Percentiles rank a stretch among this genome's conserved stretches.
Evolutionary conservation across 2,113 vertebrate genomes (phyloP).

Genomic region (Elephantulus edwardii): DNA sequence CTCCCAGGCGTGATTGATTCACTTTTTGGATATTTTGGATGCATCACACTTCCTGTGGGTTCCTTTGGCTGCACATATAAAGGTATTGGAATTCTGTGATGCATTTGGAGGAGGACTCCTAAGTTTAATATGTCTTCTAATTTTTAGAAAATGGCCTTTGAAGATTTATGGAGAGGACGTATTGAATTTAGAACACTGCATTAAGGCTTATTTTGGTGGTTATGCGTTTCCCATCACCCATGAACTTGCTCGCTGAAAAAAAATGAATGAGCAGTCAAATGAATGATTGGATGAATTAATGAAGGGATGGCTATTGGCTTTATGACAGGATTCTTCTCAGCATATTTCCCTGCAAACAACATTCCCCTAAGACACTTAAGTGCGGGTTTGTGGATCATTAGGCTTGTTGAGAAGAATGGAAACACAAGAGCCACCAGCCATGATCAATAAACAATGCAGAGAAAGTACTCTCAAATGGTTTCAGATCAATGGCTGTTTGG

Average conservation of each 20-base stretch:
- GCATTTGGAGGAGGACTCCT: too few relatives aligned
- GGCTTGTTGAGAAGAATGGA: not conserved
- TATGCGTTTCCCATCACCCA: not conserved
- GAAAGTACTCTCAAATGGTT: not conserved
- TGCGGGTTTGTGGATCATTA: fast-evolving
- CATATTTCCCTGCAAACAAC: not conserved
- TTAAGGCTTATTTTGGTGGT: not conserved
- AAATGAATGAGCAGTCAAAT: not conserved
- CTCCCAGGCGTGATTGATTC: not conserved
- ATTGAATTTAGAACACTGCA: not conserved
- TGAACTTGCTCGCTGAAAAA: not conserved
- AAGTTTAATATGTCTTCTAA: not conserved
- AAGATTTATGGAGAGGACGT: not conserved
- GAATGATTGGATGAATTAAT: too few relatives aligned
- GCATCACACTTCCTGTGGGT: not conserved
- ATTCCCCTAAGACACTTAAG: not conserved
- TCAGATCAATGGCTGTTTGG: not conserved
- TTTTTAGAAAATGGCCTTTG: not conserved
- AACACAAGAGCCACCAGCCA: fast-evolving
- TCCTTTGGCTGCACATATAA: not conserved
- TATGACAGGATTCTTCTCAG: not conserved
- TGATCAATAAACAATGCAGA: not conserved
- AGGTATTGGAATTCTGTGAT: not conserved
- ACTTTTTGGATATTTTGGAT: not conserved
- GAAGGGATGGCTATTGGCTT: not conserved